These are phyloP conservation scores for Nothocercus nigrocapillus DNA, from an alignment of 2,113 vertebrate genomes.

Conservation along the genomic window DNA sequence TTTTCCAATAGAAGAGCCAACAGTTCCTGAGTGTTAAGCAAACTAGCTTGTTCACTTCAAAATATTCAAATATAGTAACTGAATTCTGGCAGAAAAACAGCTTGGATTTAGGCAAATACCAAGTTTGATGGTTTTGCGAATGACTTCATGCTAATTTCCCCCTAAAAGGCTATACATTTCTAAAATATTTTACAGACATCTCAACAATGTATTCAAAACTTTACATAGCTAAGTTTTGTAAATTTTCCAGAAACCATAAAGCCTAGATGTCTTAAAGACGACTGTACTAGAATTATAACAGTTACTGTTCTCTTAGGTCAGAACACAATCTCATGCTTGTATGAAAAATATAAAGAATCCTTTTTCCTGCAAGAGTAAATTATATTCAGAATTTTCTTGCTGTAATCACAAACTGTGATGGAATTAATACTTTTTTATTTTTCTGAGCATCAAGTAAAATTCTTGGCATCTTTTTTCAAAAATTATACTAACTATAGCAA, in stretches of 20 bases:
- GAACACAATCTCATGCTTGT: not conserved
- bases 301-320: not conserved
- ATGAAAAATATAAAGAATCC: not conserved
- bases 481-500: not conserved
- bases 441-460: not conserved
- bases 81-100: not conserved
- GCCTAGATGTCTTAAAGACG: not conserved
- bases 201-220: not conserved
- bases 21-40: not conserved
- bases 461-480: not conserved
- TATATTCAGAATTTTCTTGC: not conserved
- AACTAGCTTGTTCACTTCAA: not conserved
- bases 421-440: not conserved
- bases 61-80: not conserved
- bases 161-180: not conserved
- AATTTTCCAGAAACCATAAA: not conserved
- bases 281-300: not conserved
- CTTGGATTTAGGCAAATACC: not conserved
- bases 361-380: not conserved
- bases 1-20: not conserved
- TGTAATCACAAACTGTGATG: rapidly evolving
- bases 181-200: not conserved
- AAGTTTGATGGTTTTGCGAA: not conserved
- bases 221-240: not conserved
- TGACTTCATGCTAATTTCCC: not conserved